Evolutionary conservation across 2,113 vertebrate species (phyloP).

Genomic region (Nestor notabilis): DNA sequence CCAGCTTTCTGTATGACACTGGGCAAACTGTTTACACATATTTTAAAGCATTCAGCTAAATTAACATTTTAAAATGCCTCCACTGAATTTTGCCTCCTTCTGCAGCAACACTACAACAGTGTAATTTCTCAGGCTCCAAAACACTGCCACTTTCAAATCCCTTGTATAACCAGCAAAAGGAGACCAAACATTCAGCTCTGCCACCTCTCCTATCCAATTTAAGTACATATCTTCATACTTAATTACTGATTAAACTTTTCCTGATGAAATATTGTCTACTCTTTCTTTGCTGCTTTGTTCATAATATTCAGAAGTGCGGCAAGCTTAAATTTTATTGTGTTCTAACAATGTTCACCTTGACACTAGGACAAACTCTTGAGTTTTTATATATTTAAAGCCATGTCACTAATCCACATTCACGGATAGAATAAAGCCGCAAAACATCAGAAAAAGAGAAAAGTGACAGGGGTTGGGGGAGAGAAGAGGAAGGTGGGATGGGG

Average conservation of each 20-base stretch:
- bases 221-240: not conserved
- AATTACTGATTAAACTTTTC: not conserved
- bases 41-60: not conserved
- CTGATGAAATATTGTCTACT: not conserved
- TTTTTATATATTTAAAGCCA: not conserved
- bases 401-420: not conserved
- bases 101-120: not conserved
- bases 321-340: not conserved
- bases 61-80: not conserved
- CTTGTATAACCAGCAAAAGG: not conserved
- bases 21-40: not conserved
- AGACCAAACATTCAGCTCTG: not conserved
- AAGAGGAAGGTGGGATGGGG: too few relatives aligned
- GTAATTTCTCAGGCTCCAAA: not conserved
- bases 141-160: not conserved
- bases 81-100: not conserved
- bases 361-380: not conserved
- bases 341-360: not conserved
- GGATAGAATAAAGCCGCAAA: not conserved
- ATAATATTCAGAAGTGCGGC: not conserved
- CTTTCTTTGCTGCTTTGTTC: not conserved
- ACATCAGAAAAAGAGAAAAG: not conserved
- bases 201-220: not conserved
- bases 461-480: rapidly evolving
- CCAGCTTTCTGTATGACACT: not conserved